Evolutionary conservation across 2,888 invertebrate species (phyloP).

Genomic region (Synanthedon andrenaeformis): DNA sequence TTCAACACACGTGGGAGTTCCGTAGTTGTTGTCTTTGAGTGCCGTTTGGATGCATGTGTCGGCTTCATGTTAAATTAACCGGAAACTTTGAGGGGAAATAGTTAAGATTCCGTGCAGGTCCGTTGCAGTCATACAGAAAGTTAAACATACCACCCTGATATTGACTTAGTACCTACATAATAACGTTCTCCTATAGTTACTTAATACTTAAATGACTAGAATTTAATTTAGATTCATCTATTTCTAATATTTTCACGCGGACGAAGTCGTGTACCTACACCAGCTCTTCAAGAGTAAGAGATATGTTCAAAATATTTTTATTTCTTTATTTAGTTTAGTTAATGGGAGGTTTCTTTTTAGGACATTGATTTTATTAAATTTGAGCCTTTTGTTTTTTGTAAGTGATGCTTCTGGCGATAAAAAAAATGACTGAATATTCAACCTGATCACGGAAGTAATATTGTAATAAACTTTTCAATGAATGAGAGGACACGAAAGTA

Average conservation of each 20-base stretch:
- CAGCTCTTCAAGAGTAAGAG: too few species aligned
- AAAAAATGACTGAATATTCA: neutral
- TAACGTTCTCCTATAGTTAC: neutral
- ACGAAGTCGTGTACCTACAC: too few species aligned
- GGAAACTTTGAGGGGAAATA: slow-evolving; percentile 57
- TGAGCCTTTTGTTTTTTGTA: too few species aligned
- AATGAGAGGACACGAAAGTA: too few species aligned
- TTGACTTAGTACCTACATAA: neutral
- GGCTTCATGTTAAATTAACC: slow-evolving; percentile 62
- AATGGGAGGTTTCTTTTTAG: too few species aligned
- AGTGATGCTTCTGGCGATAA: neutral
- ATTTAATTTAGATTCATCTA: too few species aligned
- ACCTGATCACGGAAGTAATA: neutral
- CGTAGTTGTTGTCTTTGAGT: slow-evolving; percentile 24
- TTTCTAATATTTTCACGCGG: too few species aligned
- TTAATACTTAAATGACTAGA: too few species aligned
- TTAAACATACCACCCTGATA: slow-evolving; percentile 28
- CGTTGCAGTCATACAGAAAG: slow-evolving; percentile 38
- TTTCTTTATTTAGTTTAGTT: too few species aligned
- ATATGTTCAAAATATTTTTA: too few species aligned
- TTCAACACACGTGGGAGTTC: slow-evolving; percentile 54
- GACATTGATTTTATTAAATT: too few species aligned
- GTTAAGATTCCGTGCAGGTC: slow-evolving; percentile 58
- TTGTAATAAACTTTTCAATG: too few species aligned
- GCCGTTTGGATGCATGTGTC: slow-evolving; percentile 49